Conservation (phyloP, 2,888 invertebrate species). For the Eremobia ochroleuca region DNA sequence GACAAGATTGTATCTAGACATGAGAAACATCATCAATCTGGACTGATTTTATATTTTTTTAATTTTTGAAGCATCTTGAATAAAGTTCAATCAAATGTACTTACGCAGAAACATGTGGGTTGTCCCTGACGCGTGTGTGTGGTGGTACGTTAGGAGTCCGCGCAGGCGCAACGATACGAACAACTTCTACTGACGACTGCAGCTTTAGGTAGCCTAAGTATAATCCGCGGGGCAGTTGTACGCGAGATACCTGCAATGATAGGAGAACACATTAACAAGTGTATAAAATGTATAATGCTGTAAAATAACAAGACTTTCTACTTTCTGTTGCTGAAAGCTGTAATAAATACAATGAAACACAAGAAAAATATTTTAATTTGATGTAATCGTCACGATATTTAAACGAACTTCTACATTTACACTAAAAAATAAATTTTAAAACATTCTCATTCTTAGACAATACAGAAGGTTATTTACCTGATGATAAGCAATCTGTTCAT, state of each 20-base stretch:
- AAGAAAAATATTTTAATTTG: no score
- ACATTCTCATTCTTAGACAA: not conserved
- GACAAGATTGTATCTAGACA: not conserved
- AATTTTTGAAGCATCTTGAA: not conserved
- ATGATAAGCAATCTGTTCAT: constrained; percentile 93
- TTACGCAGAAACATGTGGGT: constrained; percentile 98
- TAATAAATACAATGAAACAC: no score
- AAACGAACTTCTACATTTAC: no score
- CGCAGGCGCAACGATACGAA: constrained; percentile 97
- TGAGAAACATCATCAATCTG: not conserved
- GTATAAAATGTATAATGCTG: no score
- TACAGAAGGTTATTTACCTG: constrained; percentile 11
- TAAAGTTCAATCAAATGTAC: constrained; percentile 73
- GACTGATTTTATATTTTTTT: not conserved
- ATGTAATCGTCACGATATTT: no score
- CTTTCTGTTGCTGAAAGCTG: no score
- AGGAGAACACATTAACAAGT: not conserved
- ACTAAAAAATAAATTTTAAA: not conserved
- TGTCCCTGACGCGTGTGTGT: constrained; percentile 97
- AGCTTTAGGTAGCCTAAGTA: constrained; percentile 99
- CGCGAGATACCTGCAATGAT: constrained; percentile 93
- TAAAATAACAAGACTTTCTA: no score
- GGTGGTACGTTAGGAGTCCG: constrained; percentile 98
- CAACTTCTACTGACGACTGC: constrained; percentile 98
- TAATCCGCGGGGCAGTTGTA: constrained; percentile 96